Base-by-base conservation (phyloP, 2,113 vertebrate genomes). In the Amblyornis subalaris region DNA sequence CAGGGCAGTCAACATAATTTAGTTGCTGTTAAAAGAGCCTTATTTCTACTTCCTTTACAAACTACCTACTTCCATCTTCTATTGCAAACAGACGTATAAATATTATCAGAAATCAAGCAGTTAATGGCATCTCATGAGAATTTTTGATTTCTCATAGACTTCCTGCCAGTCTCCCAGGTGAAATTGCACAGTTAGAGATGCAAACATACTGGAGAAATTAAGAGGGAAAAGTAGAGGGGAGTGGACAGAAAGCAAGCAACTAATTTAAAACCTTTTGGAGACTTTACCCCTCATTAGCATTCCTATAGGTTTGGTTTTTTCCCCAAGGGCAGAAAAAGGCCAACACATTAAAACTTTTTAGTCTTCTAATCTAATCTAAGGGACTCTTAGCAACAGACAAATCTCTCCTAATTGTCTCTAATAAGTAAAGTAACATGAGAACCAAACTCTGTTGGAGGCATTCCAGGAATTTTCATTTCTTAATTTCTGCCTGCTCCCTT, bases 381-480 rank as follows among this genome's bases (percentile, higher is more conserved):
- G 20, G 44, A 91, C 60, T 86, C 58, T 48, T 24, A 91, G 45
- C 24, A 85, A 64, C 9, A 67, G 70, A 89, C 57, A 92, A 91
- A 90, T 92, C 65, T 92, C 54, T 93, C 61, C 57, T 89, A 93
- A 94, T 94, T 88, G 60, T 83, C 64, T 70, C 42, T 91, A 91
- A 90, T 90, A 73, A 85, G 75, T 62, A 88, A 94, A 91, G 80
- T 73, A 94, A 88, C 67, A 93, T 50, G 33, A 94, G 51, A 90
- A 72, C 38, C 29, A 86, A 94, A 85, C 51, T 88, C 66, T 54
- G 14, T 25, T 95, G 94, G 88, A 94, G 28, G 55, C 42, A 47
- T 90, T 93, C 50, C 88, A 91, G 64, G 50, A 88, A 80, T 90
- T 95, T 95, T 88, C 51, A 33, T 85, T 54, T 91, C 74, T 96